phyloP scores from a whole-genome alignment of 2,113 vertebrate species.

The Scophthalmus maximus region DNA sequence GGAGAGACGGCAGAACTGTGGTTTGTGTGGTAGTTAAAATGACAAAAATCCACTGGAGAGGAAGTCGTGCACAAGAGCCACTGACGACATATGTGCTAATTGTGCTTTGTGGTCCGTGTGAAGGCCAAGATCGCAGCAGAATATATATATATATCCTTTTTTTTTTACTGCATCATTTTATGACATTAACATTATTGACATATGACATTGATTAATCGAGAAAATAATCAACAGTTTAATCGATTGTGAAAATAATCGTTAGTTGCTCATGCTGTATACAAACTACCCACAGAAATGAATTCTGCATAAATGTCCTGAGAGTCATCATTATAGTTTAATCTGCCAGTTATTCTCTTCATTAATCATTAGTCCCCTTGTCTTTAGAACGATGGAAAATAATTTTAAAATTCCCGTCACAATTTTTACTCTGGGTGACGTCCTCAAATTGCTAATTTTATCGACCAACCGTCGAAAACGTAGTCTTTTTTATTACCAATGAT shows the following conservation, averaged over 20 bases:
- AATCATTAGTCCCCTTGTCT: not conserved
- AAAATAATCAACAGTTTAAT: too few species aligned
- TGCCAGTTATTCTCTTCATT: not conserved
- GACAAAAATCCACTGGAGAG: constrained; percentile 4
- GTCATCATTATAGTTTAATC: not conserved
- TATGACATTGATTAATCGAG: too few species aligned
- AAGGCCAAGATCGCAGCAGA: too few species aligned
- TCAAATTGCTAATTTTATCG: too few species aligned
- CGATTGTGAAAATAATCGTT: too few species aligned
- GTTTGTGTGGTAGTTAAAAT: not conserved
- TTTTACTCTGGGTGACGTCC: not conserved
- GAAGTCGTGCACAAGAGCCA: not conserved
- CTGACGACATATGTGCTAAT: not conserved
- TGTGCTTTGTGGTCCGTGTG: not conserved
- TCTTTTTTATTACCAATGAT: too few species aligned
- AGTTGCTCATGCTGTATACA: too few species aligned
- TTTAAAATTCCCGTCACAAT: not conserved
- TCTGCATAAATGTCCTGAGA: too few species aligned
- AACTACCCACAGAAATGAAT: too few species aligned
- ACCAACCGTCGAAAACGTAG: too few species aligned
- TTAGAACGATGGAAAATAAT: not conserved
- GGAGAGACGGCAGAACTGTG: not conserved
- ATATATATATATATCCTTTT: too few species aligned
- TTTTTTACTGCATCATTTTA: not conserved
- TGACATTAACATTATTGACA: too few species aligned